These are phyloP conservation scores for Drosophila fungiperda DNA, from an alignment of 2,888 invertebrate genomes.

Conservation along the genomic window DNA sequence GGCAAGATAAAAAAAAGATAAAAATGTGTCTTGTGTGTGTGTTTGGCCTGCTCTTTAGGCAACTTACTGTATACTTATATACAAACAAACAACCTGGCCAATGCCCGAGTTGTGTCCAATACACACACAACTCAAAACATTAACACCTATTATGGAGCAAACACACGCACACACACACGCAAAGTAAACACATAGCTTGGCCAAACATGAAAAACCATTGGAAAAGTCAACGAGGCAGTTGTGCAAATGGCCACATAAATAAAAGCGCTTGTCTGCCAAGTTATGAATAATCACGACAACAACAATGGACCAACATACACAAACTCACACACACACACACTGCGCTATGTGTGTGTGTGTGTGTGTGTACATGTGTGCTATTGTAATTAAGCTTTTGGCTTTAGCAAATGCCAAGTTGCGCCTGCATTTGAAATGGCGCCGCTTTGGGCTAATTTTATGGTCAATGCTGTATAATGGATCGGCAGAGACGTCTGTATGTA, in stretches of 20 bases:
- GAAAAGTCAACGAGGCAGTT: constrained; percentile 60
- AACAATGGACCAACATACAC: constrained; percentile 24
- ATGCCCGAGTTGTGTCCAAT: constrained; percentile 17
- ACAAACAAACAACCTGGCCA: constrained; percentile 23
- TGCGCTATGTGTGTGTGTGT: constrained; percentile 7
- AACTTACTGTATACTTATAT: constrained; percentile 4
- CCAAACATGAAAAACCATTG: constrained; percentile 13
- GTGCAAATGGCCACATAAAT: constrained; percentile 73
- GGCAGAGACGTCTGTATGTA: constrained; percentile 39
- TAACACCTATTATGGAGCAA: constrained; percentile 70
- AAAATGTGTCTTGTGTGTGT: constrained; percentile 16
- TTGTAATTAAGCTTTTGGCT: constrained; percentile 73
- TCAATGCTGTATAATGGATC: constrained; percentile 66
- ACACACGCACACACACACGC: constrained; percentile 8
- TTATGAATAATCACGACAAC: constrained; percentile 76
- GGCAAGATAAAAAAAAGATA: background rate
- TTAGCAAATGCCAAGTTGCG: constrained; percentile 41
- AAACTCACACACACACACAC: constrained; percentile 1
- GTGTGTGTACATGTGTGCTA: constrained; percentile 15
- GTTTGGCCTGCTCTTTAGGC: constrained; percentile 2
- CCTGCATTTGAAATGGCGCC: constrained; percentile 62
- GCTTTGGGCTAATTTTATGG: constrained; percentile 71
- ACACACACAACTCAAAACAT: constrained; percentile 64
- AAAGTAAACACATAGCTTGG: constrained; percentile 4
- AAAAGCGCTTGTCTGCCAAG: constrained; percentile 73